Evolutionary conservation across 2,113 vertebrate species (phyloP).

Genomic region (Pterophyllum scalare): DNA sequence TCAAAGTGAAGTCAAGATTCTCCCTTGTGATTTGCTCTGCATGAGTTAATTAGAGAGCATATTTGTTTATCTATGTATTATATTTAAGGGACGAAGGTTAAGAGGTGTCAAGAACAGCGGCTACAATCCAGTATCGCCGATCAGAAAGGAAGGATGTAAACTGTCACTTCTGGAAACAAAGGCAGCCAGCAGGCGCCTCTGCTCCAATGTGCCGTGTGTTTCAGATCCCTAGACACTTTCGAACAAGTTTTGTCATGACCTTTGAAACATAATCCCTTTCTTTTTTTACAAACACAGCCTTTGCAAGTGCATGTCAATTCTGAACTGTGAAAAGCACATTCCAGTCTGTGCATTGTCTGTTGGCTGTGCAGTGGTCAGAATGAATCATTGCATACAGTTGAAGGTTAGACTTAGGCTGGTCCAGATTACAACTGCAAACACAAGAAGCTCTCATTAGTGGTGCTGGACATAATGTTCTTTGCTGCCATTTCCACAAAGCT

Average conservation of each 20-base stretch:
- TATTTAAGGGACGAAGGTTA: not conserved
- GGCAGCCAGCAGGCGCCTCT: conserved; percentile 62
- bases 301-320: not conserved
- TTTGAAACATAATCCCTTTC: not conserved
- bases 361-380: not conserved
- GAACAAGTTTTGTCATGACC: not conserved
- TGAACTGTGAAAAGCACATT: not conserved
- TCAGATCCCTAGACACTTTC: conserved; percentile 31
- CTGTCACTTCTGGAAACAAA: conserved; percentile 34
- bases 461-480: not conserved
- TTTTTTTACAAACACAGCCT: conserved; percentile 23
- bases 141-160: conserved; percentile 67
- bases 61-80: not conserved
- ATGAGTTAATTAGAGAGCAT: conserved; percentile 7
- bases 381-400: not conserved
- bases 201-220: not conserved
- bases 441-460: not conserved
- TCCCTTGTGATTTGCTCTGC: not conserved
- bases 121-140: not conserved
- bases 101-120: conserved; percentile 34
- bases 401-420: not conserved
- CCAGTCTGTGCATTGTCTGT: not conserved
- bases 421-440: not conserved
- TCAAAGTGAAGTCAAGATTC: not conserved
- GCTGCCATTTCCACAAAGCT: not conserved